Base-by-base conservation (phyloP, 2,888 invertebrate genomes). In the Lottia gigantea region DNA sequence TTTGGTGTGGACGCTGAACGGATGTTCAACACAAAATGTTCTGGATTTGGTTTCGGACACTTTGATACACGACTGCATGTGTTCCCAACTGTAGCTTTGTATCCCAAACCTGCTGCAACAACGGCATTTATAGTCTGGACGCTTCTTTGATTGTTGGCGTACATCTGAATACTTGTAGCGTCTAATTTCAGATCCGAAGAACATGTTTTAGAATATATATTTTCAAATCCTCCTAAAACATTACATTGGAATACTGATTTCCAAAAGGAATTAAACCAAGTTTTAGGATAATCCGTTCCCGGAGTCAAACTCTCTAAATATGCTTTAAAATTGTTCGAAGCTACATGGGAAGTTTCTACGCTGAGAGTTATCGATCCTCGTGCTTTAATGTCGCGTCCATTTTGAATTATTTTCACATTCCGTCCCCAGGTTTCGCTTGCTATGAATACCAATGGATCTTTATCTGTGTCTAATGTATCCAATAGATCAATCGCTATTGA, bases 361-460 rank as follows among this genome's bases (percentile, higher is more conserved):
- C 76, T 78, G 31, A 83, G 75, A 3, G 81, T 77, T 0, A 83
- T n/a, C 0, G 82, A 75, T 2, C 83, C 83, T 26, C 74, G 71
- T 6, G 80, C 78, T n/a, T 64, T 72, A 23, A 74, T 69, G 0
- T 77, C 80, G 2, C 74, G 45, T 0, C 69, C 67, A 3, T 67
- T 72, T 15, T 66, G 47, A 11, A 82, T 49, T 15, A 83, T 64
- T 4, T 72, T 62, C 2, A 40, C 23, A 62, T 75, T 78, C 0
- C 76, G 76, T n/a, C 83, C 82, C 84, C 84, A 84, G 0, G 80
- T 78, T 64, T 84, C 83, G 67, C 83, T 82, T 19, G 81, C 81
- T n/a, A 84, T 72, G 46, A 84, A 84, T 26, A 78, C 73, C 19
- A 79, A 72, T 8, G 73, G 70, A 1, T 70, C 69, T 1, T 66